Conservation (phyloP, 2,113 vertebrate genomes). For the Atractosteus spatula region DNA sequence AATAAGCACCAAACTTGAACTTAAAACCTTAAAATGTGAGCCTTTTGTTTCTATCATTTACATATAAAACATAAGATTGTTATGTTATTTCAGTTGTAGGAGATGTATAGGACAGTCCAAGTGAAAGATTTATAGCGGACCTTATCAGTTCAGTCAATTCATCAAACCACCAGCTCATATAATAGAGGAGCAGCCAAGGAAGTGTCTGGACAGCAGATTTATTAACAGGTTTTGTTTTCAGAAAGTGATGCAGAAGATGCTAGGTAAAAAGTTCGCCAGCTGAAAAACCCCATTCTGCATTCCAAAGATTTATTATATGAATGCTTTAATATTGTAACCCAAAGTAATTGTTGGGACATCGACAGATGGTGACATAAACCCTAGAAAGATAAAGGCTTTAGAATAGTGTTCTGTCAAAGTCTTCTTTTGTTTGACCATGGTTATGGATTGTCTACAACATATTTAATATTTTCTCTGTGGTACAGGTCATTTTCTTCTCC, state of each 20-base stretch:
- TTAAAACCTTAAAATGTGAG: too few species aligned
- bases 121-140: not conserved
- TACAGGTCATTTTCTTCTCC: too few species aligned
- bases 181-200: not conserved
- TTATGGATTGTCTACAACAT: too few species aligned
- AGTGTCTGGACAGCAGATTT: not conserved
- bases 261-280: slow-evolving; percentile 11
- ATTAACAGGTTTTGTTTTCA: not conserved
- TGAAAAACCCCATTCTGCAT: slow-evolving; percentile 7
- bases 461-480: too few species aligned
- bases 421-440: not conserved
- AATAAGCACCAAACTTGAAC: too few species aligned
- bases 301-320: slow-evolving; percentile 6
- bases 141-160: not conserved
- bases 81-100: too few species aligned
- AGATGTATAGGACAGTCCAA: not conserved
- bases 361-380: not conserved
- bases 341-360: slow-evolving; percentile 2
- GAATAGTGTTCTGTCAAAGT: slow-evolving; percentile 1
- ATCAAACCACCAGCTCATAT: not conserved
- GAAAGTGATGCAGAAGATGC: not conserved
- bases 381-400: slow-evolving; percentile 15
- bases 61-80: too few species aligned
- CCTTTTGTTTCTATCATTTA: too few species aligned
- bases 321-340: not conserved